Evolutionary conservation across 2,797 vertebrate species (phyloP).

Genomic region (Streptopelia turtur): DNA sequence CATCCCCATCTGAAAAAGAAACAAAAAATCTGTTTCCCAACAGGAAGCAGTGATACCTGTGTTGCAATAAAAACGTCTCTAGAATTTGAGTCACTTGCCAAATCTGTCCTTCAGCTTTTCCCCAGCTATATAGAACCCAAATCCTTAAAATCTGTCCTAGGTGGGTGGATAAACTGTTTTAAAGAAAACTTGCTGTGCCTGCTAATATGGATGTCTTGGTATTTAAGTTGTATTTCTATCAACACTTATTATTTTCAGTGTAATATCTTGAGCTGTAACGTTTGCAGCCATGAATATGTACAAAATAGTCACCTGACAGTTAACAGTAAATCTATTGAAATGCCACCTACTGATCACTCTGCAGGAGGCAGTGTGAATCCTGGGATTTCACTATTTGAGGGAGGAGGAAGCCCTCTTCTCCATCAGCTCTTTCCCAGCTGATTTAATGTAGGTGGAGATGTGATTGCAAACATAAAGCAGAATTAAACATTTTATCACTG

Average conservation of each 20-base stretch:
- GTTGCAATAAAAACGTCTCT: neutral
- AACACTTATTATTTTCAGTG: neutral
- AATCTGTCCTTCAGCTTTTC: neutral
- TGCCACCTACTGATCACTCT: neutral
- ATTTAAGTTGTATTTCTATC: neutral
- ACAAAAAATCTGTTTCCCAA: neutral
- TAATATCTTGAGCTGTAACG: neutral
- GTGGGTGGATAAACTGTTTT: neutral
- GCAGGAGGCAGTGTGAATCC: neutral
- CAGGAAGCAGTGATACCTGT: neutral
- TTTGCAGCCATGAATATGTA: neutral
- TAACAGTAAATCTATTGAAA: neutral
- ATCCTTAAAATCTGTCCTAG: neutral
- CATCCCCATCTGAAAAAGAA: neutral
- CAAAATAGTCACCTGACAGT: neutral
- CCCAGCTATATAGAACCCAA: neutral
- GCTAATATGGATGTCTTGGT: neutral
- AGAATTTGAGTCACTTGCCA: neutral
- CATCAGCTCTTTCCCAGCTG: neutral
- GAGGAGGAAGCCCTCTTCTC: neutral
- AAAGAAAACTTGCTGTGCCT: neutral
- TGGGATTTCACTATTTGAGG: neutral
- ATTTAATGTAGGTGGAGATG: neutral
- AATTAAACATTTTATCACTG: neutral
- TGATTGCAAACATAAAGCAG: neutral